Conservation (phyloP, 2,888 invertebrate species). For the Ernsta delagoae region DNA sequence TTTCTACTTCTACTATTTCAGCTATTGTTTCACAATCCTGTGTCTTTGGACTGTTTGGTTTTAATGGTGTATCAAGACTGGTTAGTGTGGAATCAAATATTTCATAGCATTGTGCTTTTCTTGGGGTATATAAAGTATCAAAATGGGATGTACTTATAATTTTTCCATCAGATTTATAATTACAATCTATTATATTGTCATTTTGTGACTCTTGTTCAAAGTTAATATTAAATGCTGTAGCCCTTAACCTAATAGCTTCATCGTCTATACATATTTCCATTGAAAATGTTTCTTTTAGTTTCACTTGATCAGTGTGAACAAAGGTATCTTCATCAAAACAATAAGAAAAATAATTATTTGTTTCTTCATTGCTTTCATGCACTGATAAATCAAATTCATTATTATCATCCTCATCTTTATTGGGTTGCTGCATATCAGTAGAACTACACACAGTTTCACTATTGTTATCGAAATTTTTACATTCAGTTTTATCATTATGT, state of each 20-base stretch:
- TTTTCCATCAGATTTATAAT: not conserved
- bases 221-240: conserved; percentile 57
- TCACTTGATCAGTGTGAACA: conserved; percentile 47
- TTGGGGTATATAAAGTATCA: conserved; percentile 69
- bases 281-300: conserved; percentile 71
- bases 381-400: conserved; percentile 67
- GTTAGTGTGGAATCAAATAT: conserved; percentile 78
- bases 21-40: conserved; percentile 54
- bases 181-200: not conserved
- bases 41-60: conserved; percentile 54
- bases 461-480: not conserved
- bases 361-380: conserved; percentile 65
- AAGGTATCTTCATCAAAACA: conserved; percentile 55
- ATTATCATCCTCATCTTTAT: conserved; percentile 55
- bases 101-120: conserved; percentile 71
- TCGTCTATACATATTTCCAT: conserved; percentile 78
- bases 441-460: conserved; percentile 39
- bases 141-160: conserved; percentile 37
- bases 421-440: conserved; percentile 48
- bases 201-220: conserved; percentile 55
- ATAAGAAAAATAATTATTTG: conserved; percentile 59
- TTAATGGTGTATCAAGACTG: conserved; percentile 76
- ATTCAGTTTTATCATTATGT: not conserved
- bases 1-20: conserved; percentile 67
- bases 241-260: conserved; percentile 65